Percentiles rank a stretch among this genome's conserved stretches.
Conservation (phyloP, 2,113 vertebrate species). For the Crocuta crocuta region DNA sequence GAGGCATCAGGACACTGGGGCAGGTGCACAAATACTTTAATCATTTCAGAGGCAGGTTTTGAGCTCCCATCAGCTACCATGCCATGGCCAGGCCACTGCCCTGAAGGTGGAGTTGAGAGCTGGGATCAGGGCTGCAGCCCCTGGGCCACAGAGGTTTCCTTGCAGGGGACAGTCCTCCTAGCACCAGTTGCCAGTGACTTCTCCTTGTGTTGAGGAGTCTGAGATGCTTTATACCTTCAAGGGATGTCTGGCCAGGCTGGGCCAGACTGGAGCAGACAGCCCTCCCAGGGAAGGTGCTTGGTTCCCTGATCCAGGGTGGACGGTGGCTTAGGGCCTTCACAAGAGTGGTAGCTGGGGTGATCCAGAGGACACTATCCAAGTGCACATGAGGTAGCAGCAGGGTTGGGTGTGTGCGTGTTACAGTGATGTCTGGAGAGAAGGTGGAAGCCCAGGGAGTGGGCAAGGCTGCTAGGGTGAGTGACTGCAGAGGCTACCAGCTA, state of each 20-base stretch:
- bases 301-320: background rate
- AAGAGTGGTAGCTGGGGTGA: background rate
- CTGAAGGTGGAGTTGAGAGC: background rate
- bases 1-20: background rate
- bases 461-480: background rate
- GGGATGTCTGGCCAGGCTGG: background rate
- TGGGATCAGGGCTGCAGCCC: background rate
- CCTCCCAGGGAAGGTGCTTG: background rate
- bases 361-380: background rate
- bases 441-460: background rate
- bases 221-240: background rate
- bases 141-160: background rate
- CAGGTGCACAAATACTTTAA: constrained; percentile 64
- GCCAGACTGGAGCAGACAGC: background rate
- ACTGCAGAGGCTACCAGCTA: constrained; percentile 77
- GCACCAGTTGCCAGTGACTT: accelerated
- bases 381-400: background rate
- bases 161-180: background rate
- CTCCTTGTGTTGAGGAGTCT: background rate
- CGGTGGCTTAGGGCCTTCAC: background rate
- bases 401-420: background rate
- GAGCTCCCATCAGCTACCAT: background rate
- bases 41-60: background rate
- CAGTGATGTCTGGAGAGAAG: background rate
- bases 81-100: accelerated